phyloP scores from a whole-genome alignment of 2,888 invertebrate genomes.

The Cecidostiba fungosa region DNA sequence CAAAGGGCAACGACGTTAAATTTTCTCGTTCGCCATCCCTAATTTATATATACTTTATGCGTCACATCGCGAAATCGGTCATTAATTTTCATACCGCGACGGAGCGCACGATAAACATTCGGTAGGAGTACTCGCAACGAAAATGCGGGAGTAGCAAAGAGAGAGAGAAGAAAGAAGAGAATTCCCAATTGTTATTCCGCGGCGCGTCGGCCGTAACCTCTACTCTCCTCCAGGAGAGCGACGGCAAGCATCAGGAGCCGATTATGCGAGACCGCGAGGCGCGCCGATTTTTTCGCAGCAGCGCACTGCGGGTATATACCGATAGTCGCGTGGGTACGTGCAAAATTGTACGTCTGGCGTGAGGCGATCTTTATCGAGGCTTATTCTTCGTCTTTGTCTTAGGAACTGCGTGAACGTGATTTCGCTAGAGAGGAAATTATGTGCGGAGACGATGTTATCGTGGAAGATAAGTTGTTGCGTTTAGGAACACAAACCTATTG shows the following conservation, averaged over 20 bases:
- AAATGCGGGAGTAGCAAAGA: not conserved
- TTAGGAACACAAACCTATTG: not conserved
- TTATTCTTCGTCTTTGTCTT: not conserved
- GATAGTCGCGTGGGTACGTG: conserved; percentile 33
- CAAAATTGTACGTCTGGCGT: conserved; percentile 29
- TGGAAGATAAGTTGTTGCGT: not conserved
- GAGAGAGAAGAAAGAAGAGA: not conserved
- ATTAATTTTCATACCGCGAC: conserved; percentile 5
- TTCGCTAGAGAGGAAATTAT: not conserved
- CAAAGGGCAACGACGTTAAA: not conserved
- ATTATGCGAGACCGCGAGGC: conserved; percentile 60
- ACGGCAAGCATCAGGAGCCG: conserved; percentile 37
- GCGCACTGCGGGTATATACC: not conserved
- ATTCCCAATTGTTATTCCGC: conserved; percentile 58
- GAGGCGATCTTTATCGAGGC: conserved; percentile 37
- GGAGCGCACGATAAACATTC: not conserved
- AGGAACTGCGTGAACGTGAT: not conserved
- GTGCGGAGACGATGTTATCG: not conserved
- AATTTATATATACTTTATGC: not conserved
- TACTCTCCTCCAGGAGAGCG: conserved; percentile 2
- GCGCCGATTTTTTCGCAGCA: conserved; percentile 47
- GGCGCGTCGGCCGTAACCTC: conserved; percentile 54
- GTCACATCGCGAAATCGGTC: not conserved
- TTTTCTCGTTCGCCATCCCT: not conserved
- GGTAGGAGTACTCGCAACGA: not conserved